A percentile compares a stretch with the other conserved stretches of the same genome.
These are phyloP conservation scores for Drosophila acutilabella DNA, from an alignment of 2,888 invertebrate species.

Conservation along the genomic window DNA sequence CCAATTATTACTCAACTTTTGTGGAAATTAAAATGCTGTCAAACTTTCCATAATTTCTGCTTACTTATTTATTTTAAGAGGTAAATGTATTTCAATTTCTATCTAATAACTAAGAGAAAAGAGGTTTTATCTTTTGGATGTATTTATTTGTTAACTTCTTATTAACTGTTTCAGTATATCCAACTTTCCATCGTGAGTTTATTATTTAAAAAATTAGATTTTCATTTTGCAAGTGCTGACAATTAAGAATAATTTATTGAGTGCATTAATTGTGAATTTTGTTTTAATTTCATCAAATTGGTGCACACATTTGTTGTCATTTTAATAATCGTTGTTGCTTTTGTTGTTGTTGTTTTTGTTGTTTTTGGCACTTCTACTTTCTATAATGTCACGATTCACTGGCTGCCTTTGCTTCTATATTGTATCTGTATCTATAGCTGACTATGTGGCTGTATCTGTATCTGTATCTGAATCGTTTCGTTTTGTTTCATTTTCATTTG, in stretches of 20 bases:
- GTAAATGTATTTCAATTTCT: no score
- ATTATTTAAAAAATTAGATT: no score
- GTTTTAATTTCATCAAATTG: conserved; percentile 42
- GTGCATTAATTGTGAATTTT: conserved; percentile 30
- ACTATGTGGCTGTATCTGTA: background rate
- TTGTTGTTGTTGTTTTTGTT: conserved; percentile 29
- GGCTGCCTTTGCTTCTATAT: conserved; percentile 12
- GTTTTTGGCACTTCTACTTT: conserved; percentile 59
- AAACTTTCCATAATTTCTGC: no score
- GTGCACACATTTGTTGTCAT: conserved; percentile 39
- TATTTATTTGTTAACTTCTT: no score
- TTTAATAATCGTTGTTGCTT: conserved; percentile 25
- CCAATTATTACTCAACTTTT: no score
- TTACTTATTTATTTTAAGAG: no score
- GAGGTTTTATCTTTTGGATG: no score
- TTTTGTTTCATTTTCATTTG: conserved; percentile 62
- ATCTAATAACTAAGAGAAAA: no score
- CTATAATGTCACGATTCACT: conserved; percentile 45
- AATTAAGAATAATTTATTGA: conserved; percentile 39
- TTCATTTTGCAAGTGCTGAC: background rate
- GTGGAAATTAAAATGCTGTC: no score
- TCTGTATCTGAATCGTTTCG: conserved; percentile 13
- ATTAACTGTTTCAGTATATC: background rate
- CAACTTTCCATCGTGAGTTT: no score
- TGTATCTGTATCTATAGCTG: conserved; percentile 1